Evolutionary conservation across 2,888 invertebrate genomes (phyloP), one percentile per base, ranked within the genome.

Genomic region (Epinotia bilunana): DNA sequence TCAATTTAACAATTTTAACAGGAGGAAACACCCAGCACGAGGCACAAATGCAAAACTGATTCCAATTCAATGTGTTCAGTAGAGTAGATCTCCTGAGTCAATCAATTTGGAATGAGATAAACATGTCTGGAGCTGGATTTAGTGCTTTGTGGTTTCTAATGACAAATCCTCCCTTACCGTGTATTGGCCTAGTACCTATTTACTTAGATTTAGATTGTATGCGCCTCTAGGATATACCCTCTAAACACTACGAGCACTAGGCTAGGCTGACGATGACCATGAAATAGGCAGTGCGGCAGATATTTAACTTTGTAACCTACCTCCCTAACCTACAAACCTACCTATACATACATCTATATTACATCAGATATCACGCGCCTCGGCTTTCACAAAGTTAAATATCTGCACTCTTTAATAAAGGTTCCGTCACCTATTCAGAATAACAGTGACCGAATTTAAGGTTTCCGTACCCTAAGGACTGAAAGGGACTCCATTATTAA

Each of bases 391-490:
- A 53, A 53, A 53, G n/a, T 67, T 57, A 61, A 58, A 64, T 58
- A 49, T 55, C 23, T 46, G 55, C n/a, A 46, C 61, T 55, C 28
- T 20, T 53, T 70, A 49, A 43, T 65, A 72, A 72, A 75, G 67
- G 61, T 61, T 67, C 71, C 61, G 43, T 57, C 67, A 72, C 71
- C 74, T 71, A 70, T 72, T 75, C 75, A 75, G 43, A 61, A 65
- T 61, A 55, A 61, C 55, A 62, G 55, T 43, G 39, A 13, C 61
- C 71, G 60, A 75, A 65, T 75, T 75, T 75, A 75, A 64, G 67
- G 71, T 60, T 75, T 75, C 75, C 75, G 71, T 75, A 75, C 75
- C 75, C 75, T 55, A 55, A 67, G 67, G 65, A 39, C 71, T 75
- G 65, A 74, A 74, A 71, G 71, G 71, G 53, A 20, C 71, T 57